Conservation (phyloP, 2,797 vertebrate species). For the Crocidura indochinensis region DNA sequence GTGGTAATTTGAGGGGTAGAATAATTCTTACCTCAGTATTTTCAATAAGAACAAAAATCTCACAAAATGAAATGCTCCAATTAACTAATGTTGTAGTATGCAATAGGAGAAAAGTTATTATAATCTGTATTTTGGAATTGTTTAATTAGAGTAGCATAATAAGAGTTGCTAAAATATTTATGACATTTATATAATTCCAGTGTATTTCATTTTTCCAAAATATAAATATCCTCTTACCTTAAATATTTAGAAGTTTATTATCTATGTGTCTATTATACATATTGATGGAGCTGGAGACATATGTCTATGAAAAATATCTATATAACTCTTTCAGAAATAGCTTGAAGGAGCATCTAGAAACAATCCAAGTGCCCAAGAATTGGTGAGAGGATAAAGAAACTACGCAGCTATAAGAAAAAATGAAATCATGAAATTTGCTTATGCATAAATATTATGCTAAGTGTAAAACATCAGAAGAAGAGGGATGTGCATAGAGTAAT, state of each 20-base stretch:
- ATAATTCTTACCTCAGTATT: constrained; percentile 69
- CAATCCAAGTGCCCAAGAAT: too few relatives aligned
- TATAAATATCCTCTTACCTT: background rate
- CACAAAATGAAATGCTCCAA: constrained; percentile 67
- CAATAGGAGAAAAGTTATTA: constrained; percentile 72
- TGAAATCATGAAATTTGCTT: too few relatives aligned
- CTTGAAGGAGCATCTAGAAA: too few relatives aligned
- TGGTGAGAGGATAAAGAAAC: too few relatives aligned
- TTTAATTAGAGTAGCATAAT: constrained; percentile 67
- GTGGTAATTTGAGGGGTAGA: constrained; percentile 59
- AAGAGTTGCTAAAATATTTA: constrained; percentile 78
- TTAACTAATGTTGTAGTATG: constrained; percentile 65
- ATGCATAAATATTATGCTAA: too few relatives aligned
- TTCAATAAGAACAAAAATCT: constrained; percentile 75
- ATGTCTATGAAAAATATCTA: background rate
- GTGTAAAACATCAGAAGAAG: too few relatives aligned
- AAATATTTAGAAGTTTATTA: background rate
- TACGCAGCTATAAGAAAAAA: too few relatives aligned
- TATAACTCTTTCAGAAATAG: background rate
- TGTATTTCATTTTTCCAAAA: constrained; percentile 51
- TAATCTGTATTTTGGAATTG: constrained; percentile 53
- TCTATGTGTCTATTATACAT: background rate
- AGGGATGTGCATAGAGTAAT: too few relatives aligned
- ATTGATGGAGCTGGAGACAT: background rate
- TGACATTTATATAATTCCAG: constrained; percentile 67